phyloP scores from a whole-genome alignment of 2,113 vertebrate species.

The Eulacestoma nigropectus region DNA sequence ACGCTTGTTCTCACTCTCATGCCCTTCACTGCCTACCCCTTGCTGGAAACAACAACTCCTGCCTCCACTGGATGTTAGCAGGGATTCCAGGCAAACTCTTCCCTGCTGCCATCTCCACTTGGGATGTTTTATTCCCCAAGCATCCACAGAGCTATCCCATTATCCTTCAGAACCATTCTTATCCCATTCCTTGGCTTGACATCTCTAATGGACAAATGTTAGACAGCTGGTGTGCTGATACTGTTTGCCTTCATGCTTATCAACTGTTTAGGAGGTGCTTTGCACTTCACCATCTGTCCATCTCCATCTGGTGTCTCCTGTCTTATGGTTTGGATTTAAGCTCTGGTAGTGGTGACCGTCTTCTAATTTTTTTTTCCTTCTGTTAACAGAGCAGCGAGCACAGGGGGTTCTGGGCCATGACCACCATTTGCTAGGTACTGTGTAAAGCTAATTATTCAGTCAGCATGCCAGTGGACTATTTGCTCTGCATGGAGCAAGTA shows the following conservation, averaged over 20 bases:
- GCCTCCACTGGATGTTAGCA: not conserved
- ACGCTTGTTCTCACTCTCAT: not conserved
- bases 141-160: not conserved
- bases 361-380: not conserved
- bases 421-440: not conserved
- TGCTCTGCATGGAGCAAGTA: not conserved
- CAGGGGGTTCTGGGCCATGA: not conserved
- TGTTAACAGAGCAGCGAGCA: not conserved
- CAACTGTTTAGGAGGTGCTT: constrained; percentile 35
- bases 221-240: constrained; percentile 39
- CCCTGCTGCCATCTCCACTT: not conserved
- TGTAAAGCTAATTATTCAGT: not conserved
- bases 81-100: not conserved
- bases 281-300: constrained; percentile 49
- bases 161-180: not conserved
- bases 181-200: not conserved
- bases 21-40: not conserved
- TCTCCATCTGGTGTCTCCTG: constrained; percentile 49
- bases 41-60: not conserved
- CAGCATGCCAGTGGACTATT: not conserved
- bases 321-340: not conserved
- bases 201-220: constrained; percentile 28
- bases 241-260: constrained; percentile 38
- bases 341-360: not conserved
- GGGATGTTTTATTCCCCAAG: not conserved